Conservation (phyloP, 2,888 invertebrate species). For the Lordiphosa andalusiaca region DNA sequence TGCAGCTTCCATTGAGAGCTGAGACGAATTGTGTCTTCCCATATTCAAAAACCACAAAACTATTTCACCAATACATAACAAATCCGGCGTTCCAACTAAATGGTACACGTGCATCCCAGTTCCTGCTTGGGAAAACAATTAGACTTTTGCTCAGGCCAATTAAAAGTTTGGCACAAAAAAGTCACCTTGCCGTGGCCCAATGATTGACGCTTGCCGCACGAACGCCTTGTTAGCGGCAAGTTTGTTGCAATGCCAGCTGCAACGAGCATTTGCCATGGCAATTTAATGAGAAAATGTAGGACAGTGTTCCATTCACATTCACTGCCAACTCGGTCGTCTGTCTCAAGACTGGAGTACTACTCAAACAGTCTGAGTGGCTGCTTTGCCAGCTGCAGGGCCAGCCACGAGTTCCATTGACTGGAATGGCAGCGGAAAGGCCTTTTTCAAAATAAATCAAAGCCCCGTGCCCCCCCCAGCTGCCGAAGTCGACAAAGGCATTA, state of each 20-base stretch:
- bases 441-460: conserved; percentile 33
- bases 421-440: not conserved
- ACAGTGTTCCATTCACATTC: conserved; percentile 49
- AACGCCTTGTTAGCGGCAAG: conserved; percentile 69
- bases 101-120: conserved; percentile 21
- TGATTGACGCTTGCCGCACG: conserved; percentile 44
- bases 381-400: conserved; percentile 21
- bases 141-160: conserved; percentile 61
- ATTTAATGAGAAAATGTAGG: conserved; percentile 74
- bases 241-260: conserved; percentile 52
- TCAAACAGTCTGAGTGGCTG: conserved; percentile 64
- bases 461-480: conserved; percentile 17
- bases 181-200: conserved; percentile 50
- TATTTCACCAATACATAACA: conserved; percentile 14
- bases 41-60: not conserved
- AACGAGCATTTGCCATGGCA: conserved; percentile 63
- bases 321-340: conserved; percentile 27
- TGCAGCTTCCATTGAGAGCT: conserved; percentile 20
- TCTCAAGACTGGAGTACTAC: conserved; percentile 54
- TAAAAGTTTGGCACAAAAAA: conserved; percentile 64
- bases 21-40: conserved; percentile 1
- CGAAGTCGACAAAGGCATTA: conserved; percentile 26
- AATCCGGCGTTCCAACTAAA: conserved; percentile 30
- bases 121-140: conserved; percentile 49
- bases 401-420: conserved; percentile 4